These are phyloP conservation scores for Ptyas mucosa DNA, from an alignment of 2,113 vertebrate genomes.

Conservation along the genomic window DNA sequence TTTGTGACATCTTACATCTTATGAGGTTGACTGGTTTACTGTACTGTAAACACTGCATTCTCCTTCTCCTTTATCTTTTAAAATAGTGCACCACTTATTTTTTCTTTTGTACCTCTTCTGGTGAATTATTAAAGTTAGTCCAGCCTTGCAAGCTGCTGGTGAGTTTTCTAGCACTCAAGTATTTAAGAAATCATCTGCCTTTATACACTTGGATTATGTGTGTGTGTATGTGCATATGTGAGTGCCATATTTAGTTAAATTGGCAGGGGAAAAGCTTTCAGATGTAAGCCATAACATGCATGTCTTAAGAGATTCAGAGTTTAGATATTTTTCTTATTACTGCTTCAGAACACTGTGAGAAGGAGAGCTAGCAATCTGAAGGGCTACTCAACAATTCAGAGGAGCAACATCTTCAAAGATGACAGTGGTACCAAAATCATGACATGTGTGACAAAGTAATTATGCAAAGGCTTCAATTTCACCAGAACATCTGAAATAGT, in stretches of 20 bases:
- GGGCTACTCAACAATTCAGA: not conserved
- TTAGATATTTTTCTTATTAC: not conserved
- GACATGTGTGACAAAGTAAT: not conserved
- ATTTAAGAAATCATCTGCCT: not conserved
- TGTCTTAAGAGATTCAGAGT: not conserved
- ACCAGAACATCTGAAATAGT: not conserved
- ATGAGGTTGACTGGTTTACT: not conserved
- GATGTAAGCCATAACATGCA: not conserved
- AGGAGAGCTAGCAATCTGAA: not conserved
- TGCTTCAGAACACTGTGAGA: not conserved
- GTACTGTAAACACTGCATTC: not conserved
- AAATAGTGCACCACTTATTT: not conserved
- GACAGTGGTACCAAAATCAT: not conserved
- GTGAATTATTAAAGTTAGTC: not conserved
- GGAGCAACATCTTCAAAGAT: not conserved
- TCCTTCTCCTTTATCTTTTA: not conserved
- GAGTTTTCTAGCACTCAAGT: not conserved
- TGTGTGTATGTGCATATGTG: not conserved
- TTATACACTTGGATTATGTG: not conserved
- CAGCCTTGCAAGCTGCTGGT: not conserved
- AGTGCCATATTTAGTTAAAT: not conserved
- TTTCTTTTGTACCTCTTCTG: not conserved
- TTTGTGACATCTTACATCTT: not conserved
- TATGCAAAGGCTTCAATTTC: not conserved
- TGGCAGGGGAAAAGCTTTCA: not conserved